Conservation (phyloP, 30 jellyfish, hydroid and myxozoan species). For the Aurelia coerulea region DNA sequence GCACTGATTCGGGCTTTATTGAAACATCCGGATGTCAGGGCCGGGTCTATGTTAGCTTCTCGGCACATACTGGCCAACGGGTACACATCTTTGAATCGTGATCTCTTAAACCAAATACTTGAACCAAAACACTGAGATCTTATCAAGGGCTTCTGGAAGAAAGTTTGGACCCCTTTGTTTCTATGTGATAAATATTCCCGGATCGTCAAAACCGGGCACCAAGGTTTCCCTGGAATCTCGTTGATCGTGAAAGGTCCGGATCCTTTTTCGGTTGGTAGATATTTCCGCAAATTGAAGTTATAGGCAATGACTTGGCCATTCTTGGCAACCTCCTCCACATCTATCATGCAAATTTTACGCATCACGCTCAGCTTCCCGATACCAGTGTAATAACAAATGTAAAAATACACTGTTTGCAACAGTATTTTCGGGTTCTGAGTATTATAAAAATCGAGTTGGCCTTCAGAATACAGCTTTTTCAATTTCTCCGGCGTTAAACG, state of each 20-base stretch:
- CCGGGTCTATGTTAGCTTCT: constrained; percentile 61
- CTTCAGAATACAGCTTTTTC: constrained; percentile 41
- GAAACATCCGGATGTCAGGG: constrained; percentile 59
- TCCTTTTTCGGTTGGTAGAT: constrained; percentile 47
- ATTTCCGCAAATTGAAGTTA: constrained; percentile 34
- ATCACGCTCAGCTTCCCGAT: constrained; percentile 62
- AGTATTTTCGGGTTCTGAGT: constrained; percentile 50
- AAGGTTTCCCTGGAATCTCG: constrained; percentile 68
- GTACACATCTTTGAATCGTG: constrained; percentile 49
- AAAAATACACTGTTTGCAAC: constrained; percentile 53
- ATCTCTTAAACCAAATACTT: constrained; percentile 40
- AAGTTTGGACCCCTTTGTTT: constrained; percentile 39
- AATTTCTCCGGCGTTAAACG: constrained; percentile 55
- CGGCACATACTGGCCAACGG: constrained; percentile 59
- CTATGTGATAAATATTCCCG: constrained; percentile 56
- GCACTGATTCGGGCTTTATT: constrained; percentile 57
- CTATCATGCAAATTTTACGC: constrained; percentile 27
- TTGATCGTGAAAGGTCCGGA: constrained; percentile 59
- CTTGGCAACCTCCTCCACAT: constrained; percentile 46
- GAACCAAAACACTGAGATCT: constrained; percentile 40
- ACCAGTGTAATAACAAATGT: constrained; percentile 67
- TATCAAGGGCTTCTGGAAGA: constrained; percentile 56
- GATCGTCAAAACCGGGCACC: constrained; percentile 73
- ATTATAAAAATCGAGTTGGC: constrained; percentile 61
- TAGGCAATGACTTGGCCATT: constrained; percentile 54